Evolutionary conservation across 2,113 vertebrate species (phyloP).

Genomic region (Urocolius indicus): DNA sequence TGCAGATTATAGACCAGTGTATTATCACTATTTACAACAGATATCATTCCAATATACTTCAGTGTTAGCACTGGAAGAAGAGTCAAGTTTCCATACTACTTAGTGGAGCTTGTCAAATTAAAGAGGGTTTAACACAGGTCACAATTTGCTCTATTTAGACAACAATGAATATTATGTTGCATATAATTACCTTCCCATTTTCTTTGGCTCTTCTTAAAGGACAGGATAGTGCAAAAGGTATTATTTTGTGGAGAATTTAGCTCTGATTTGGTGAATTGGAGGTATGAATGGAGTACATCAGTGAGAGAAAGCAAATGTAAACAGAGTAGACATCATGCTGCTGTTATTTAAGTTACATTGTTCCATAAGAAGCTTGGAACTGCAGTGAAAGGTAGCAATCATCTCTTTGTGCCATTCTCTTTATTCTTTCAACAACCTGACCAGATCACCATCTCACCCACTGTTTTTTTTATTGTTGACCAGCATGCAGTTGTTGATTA

Average conservation of each 20-base stretch:
- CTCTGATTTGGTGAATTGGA: conserved; percentile 14
- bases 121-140: neutral
- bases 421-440: neutral
- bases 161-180: neutral
- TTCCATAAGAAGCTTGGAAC: neutral
- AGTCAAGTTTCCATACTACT: neutral
- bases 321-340: neutral
- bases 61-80: neutral
- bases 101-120: neutral
- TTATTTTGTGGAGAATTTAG: conserved; percentile 26
- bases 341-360: neutral
- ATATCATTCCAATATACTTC: neutral
- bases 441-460: neutral
- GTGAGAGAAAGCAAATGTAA: neutral
- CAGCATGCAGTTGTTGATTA: neutral
- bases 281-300: neutral
- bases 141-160: neutral
- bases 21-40: neutral
- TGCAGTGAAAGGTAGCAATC: neutral
- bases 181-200: neutral
- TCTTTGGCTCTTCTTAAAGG: neutral
- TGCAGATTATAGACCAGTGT: neutral
- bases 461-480: neutral
- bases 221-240: neutral
- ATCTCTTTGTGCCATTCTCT: neutral